A percentile compares a stretch with the other conserved stretches of the same genome.
These are phyloP conservation scores for Mustelus asterias DNA, from an alignment of 2,113 vertebrate species.

Conservation along the genomic window DNA sequence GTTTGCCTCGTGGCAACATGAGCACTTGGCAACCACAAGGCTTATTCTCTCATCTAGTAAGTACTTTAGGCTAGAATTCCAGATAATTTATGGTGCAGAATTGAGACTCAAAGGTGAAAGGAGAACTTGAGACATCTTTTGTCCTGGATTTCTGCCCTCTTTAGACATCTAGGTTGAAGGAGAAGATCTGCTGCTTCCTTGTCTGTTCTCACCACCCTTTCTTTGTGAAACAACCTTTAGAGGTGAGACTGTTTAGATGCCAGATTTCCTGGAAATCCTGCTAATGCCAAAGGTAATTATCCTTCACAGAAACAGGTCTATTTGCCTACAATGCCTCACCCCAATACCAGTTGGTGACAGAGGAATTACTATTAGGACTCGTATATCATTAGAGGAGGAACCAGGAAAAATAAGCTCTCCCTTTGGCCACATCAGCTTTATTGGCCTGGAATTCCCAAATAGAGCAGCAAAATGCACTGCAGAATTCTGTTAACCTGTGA, in stretches of 20 bases:
- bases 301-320: not conserved
- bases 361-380: not conserved
- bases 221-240: not conserved
- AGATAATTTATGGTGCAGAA: not conserved
- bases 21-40: constrained; percentile 54
- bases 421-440: not conserved
- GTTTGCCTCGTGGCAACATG: constrained; percentile 43
- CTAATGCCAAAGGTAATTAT: not conserved
- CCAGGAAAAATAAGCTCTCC: not conserved
- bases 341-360: not conserved
- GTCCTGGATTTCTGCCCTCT: not conserved
- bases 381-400: not conserved
- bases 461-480: not conserved
- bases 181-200: not conserved
- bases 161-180: not conserved
- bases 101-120: not conserved
- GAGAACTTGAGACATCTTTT: not conserved
- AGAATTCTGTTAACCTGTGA: not conserved
- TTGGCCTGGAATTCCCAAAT: not conserved
- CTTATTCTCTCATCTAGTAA: constrained; percentile 60
- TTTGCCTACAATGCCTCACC: not conserved
- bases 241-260: not conserved
- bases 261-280: not conserved
- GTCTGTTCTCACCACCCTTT: not conserved
- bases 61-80: constrained; percentile 43